Evolutionary conservation across 2,797 vertebrate genomes (phyloP), one percentile per base, ranked within the genome.

Genomic region (Erethizon dorsatum): DNA sequence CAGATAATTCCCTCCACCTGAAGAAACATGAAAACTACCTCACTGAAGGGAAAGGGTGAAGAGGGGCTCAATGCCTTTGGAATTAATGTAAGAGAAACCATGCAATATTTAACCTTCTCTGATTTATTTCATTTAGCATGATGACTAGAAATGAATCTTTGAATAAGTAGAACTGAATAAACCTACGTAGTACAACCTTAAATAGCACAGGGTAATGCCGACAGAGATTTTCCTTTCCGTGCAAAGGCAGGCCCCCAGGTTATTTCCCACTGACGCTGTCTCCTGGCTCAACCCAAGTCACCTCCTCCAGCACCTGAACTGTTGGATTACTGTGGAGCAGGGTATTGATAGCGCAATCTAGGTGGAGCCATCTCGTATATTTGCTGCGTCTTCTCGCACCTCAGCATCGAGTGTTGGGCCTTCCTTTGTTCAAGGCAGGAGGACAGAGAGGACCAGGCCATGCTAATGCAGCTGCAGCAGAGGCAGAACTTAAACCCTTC

Each of bases 161-260:
- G 71, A 83, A 83, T 45, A 82, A 45, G 59, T 15, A 59, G 33
- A 95, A 75, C 41, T 77, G 67, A 20, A 56, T 71, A 65, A 56
- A 83, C 9, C 3, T 33, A 11, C 17, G 33, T 47, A 20, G 1
- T 41, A 57, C 41, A 45, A 24, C 57, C 7, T 17, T 75, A 12
- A 6, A 65, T 8, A 67, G 56, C 8, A 20, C 7, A 90, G 18
- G 73, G 45, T 73, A 80, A 24, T 8, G 9, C 47, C 73, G 1
- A 69, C 31, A 87, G 56, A 1, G 0, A 5, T 41, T 45, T 52
- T 33, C 47, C 26, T 59, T 84, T 73, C 12, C 41, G 15, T 56
- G 79, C 77, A 80, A 80, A 91, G 24, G 10, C n/a, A 11, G 56
- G 41, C 10, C 0, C 6, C 47, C 6, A 47, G n/a, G 52, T 73